Evolutionary conservation across 2,113 vertebrate genomes (phyloP), one percentile per base, ranked within the genome.

Genomic region (Forbesichthys agassizii): DNA sequence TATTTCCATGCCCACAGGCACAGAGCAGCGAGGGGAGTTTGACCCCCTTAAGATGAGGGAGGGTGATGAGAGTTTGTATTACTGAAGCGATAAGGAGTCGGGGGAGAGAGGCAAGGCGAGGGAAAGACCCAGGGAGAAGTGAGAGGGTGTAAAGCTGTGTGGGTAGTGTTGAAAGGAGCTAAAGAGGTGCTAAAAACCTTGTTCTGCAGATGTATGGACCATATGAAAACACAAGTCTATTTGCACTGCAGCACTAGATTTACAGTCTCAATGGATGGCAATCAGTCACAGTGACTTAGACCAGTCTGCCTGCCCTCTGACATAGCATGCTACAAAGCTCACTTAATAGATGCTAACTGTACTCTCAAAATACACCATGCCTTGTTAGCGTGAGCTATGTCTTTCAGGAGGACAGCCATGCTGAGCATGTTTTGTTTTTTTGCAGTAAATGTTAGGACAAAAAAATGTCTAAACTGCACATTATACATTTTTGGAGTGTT

Each of bases 221-320:
- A 56, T 82, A 82, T 77, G 12, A 74, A 88, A 88, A 80, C 64
- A 84, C 2, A 0, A 46, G 64, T 66, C 57, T 82, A 64, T 87
- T 87, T 78, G 57, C 64, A 72, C 61, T 69, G 78, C 86, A 88
- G 85, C 80, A 49, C 64, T 64, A 84, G 78, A 83, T 77, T 70
- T 68, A 64, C 73, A 78, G 68, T 79, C 71, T 75, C 64, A 48
- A 36, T 33, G 54, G 61, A 80, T 84, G 74, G 59, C 59, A 63
- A 84, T 88, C 73, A 75, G 27, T 74, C 75, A 73, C 58, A 81
- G 58, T 75, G 74, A 61, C 60, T 57, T 63, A 58, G 66, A 80
- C 61, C 48, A 33, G 36, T 74, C 18, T 27, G 36, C 67, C 83
- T 27, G 36, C 65, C 83, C 77, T 77, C 67, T 72, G 80, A 78